Conservation (phyloP, 2,888 invertebrate species). For the Drosophila lutescens region DNA sequence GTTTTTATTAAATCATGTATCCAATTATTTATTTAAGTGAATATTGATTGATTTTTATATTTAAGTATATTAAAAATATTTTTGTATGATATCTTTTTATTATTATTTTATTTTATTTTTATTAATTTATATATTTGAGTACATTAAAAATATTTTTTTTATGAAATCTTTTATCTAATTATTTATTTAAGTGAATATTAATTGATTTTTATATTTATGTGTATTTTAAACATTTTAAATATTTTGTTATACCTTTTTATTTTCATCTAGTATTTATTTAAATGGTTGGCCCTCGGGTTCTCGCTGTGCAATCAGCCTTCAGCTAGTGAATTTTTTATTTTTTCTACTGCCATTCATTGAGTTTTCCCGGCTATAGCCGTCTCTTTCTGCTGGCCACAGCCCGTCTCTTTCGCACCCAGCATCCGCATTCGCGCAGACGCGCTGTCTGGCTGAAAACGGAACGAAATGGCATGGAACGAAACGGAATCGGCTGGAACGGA, state of each 20-base stretch:
- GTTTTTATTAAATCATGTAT: too few species aligned
- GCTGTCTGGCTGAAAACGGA: slow-evolving; percentile 17
- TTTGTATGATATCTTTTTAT: too few species aligned
- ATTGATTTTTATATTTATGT: too few species aligned
- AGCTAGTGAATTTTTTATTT: not conserved
- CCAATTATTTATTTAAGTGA: too few species aligned
- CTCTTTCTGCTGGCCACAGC: not conserved
- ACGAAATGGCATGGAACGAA: slow-evolving; percentile 18
- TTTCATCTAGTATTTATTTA: too few species aligned
- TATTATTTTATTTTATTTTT: not conserved
- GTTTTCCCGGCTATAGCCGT: slow-evolving; percentile 7
- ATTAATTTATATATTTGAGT: too few species aligned
- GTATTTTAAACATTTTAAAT: too few species aligned
- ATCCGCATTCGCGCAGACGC: slow-evolving; percentile 28
- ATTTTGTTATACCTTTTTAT: too few species aligned
- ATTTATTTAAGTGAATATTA: too few species aligned
- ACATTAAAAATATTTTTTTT: not conserved
- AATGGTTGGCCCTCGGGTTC: not conserved
- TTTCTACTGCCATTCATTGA: slow-evolving; percentile 22
- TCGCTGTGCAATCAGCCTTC: slow-evolving; percentile 3
- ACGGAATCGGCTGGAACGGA: slow-evolving; percentile 18
- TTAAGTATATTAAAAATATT: not conserved
- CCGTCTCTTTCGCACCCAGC: slow-evolving; percentile 21
- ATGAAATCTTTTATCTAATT: too few species aligned
- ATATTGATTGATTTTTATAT: too few species aligned